Base-by-base conservation (phyloP, 2,888 invertebrate genomes). In the Phortica magna region DNA sequence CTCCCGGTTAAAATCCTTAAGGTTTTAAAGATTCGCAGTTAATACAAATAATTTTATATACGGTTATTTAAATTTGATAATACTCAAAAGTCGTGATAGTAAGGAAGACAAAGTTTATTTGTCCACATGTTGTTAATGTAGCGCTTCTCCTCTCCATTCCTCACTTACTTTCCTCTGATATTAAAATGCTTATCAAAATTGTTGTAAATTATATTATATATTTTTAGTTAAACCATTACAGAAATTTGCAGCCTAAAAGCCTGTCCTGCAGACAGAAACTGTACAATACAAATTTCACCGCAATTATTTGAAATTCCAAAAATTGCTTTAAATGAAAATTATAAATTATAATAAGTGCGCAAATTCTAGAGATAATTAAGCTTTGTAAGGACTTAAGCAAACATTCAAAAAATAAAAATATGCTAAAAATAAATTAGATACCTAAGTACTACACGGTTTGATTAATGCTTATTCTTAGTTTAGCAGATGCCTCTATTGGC, bases 81-180 rank as follows among this genome's bases (percentile, higher is more conserved):
- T 91, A 91, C 91, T 91, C 91, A 91, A 90, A 84, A 90, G 89
- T 91, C 91, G 91, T 91, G 91, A 91, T 91, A 91, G 87, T 84
- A 86, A 87, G 80, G 78, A 85, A 83, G 84, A 81, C 88, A 88
- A 81, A 84, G 77, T 80, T 82, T 76, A 82, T 80, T 89, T 89
- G 87, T 89, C 85, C 80, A 80, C 80, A 48, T 12, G 14, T 5
- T 2, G 9, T 48, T 48, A 48, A 48, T 48, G 48, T 48, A 48
- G 48, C 70, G 31, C 70, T 7, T 55, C 53, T 19, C 14, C 41
- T 41, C n/a, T 41, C 39, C 9, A 53, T 70, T 70, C n/a, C 53
- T 65, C 14, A 12, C 39, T 22, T 31, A 71, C 22, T 48, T 22
- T 55, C 39, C 7, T 43, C 19, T 55, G 22, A 22, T 22, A 61